Evolutionary conservation across 2,113 vertebrate species (phyloP), one percentile per base, ranked within the genome.

Genomic region (Ceyx melanurus): DNA sequence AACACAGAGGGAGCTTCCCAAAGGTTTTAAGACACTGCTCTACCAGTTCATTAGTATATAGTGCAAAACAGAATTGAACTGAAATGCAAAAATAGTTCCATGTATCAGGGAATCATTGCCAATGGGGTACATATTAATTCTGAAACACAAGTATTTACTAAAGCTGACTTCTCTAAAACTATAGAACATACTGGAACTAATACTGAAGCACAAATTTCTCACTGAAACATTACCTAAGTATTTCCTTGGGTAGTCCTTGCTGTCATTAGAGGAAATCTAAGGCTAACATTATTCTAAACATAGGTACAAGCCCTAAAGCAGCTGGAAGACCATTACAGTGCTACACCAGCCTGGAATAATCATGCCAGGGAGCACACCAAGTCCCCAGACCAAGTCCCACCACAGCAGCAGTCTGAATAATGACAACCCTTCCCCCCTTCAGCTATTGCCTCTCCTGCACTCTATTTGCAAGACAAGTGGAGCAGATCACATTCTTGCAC

Each of bases 31-130:
- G 22, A 90, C 17, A 46, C 12, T 53, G 23, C 26, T 43, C 31
- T 11, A 65, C 5, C 11, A 57, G 22, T 31, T 74, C n/a, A 31
- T 31, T 46, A 54, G 37, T 40, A 74, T 0, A 0, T 9, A 54
- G 31, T 20, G 51, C 14, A 91, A 94, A 82, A 60, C 16, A 35
- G 8, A 57, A 54, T 11, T 33, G 13, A 86, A 28, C 11, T 64
- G 29, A 89, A 89, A 84, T 50, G 18, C 22, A 75, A 64, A 83
- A 60, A 25, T n/a, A 77, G 61, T 53, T 56, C 29, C 26, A 43
- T 1, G 2, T 62, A 43, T 40, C 9, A 35, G 9, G 35, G 23
- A 86, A 31, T 28, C 82, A 75, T 17, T 78, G 19, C 14, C 53
- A 72, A 11, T 42, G 11, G 21, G 5, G 60, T 35, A 61, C 8